These are phyloP conservation scores for cat (Felis catus) DNA, from an alignment of 2,113 vertebrate genomes.

Conservation along the genomic window F.catus_Fca126_mat1.0 CM031427.1:26603001-26603500, in stretches of 20 bases:
- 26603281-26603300: background rate
- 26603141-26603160: background rate
- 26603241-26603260: background rate
- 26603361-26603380: background rate
- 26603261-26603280: background rate
- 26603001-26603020: constrained; percentile 99
- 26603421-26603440: background rate
- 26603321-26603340: background rate
- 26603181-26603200: background rate
- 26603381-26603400: background rate
- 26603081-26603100: background rate
- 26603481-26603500: constrained; percentile 98
- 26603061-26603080: constrained; percentile 89
- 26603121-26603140: background rate
- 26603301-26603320: background rate
- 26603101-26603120: background rate
- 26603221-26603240: background rate
- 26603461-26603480: constrained; percentile 95
- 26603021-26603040: constrained; percentile 96
- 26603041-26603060: constrained; percentile 97
- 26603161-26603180: constrained; percentile 34
- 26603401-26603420: background rate
- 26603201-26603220: background rate
- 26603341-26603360: background rate
- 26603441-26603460: constrained; percentile 49